Evolutionary conservation across 2,797 vertebrate genomes (phyloP).

Genomic region (Ptychadena robeensis): DNA sequence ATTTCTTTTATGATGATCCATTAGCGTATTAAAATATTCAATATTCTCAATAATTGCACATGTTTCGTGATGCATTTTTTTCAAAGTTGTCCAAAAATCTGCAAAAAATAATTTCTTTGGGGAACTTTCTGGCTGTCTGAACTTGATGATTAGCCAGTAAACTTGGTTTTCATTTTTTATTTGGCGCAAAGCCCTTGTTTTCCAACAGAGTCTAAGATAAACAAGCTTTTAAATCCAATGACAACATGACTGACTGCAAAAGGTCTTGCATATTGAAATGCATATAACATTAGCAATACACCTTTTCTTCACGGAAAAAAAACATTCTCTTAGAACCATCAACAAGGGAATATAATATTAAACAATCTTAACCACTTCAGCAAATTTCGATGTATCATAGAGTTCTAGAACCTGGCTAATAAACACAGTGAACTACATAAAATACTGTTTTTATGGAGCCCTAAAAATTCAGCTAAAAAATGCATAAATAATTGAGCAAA

Average conservation of each 20-base stretch:
- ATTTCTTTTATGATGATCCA: slow-evolving; percentile 17
- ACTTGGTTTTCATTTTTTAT: slow-evolving; percentile 50
- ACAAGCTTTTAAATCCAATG: slow-evolving; percentile 29
- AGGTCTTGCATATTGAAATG: slow-evolving; percentile 24
- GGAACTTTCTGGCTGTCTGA: slow-evolving; percentile 32
- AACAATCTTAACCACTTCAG: slow-evolving; percentile 32
- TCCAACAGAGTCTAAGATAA: slow-evolving; percentile 38
- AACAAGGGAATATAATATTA: slow-evolving; percentile 7
- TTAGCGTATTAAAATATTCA: slow-evolving; percentile 23
- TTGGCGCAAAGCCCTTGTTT: slow-evolving; percentile 46
- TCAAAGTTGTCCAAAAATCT: slow-evolving; percentile 27
- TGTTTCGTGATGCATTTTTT: slow-evolving; percentile 2
- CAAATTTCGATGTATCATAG: slow-evolving; percentile 31
- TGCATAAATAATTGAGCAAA: slow-evolving; percentile 3
- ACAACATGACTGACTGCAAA: slow-evolving; percentile 32
- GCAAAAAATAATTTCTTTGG: slow-evolving; percentile 24
- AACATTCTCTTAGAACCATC: not conserved
- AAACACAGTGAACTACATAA: slow-evolving; percentile 27
- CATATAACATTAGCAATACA: slow-evolving; percentile 5
- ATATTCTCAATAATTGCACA: slow-evolving; percentile 16
- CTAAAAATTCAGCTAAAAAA: slow-evolving; percentile 31
- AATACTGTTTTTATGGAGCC: slow-evolving; percentile 16
- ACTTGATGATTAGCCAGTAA: slow-evolving; percentile 30
- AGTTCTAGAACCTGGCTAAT: slow-evolving; percentile 23
- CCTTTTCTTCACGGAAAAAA: slow-evolving; percentile 4